Base-by-base conservation (phyloP, 1,140 invertebrate genomes). In the Yoshiicerus persimilis region DNA sequence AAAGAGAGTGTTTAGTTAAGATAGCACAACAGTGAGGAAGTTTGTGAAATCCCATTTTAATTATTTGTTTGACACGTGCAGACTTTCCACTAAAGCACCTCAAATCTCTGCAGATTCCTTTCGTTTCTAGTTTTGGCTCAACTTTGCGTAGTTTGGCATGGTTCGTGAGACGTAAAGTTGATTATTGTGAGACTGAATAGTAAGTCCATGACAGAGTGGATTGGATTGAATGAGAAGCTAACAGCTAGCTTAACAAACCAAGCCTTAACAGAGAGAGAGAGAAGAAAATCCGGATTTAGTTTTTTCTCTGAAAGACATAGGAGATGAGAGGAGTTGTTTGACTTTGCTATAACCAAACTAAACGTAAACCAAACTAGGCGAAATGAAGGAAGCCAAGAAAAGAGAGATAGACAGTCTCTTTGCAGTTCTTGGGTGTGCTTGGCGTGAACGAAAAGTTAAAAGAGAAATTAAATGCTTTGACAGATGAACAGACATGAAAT, bases 11-110 rank as follows among this genome's bases (percentile, higher is more conserved):
- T 47, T 20, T 16, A 4, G 16, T 20, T 47, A 20, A 20, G 30
- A 32, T 80, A 16, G 34, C 38, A 80, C 36, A 38, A 47, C 20
- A n/a, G 9, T 84, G n/a, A 8, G 38, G 2, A 84, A 84, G 83
- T 84, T 84, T 27, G 83, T 84, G 83, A 86, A 86, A 86, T 86
- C 84, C n/a, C 34, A 16, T 86, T 86, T 86, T 86, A 86, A 86
- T 86, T 86, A 86, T 86, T 86, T 86, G 47, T 86, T 86, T 86
- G 84, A 56, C 84, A 86, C 84, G 84, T 86, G 84, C 30, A 86
- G 27, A 84, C 20, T 77, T 77, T 36, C 30, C 4, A 80, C 32
- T 13, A 38, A 80, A 36, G 75, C 34, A 80, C 34, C 75, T 80
- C 1, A 38, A 34, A 20, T 77, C 34, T 80, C 20, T 23, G n/a